Percentiles rank a stretch among this genome's conserved stretches.
Evolutionary conservation across 2,113 vertebrate genomes (phyloP).

Genomic region (Nothocercus julius): DNA sequence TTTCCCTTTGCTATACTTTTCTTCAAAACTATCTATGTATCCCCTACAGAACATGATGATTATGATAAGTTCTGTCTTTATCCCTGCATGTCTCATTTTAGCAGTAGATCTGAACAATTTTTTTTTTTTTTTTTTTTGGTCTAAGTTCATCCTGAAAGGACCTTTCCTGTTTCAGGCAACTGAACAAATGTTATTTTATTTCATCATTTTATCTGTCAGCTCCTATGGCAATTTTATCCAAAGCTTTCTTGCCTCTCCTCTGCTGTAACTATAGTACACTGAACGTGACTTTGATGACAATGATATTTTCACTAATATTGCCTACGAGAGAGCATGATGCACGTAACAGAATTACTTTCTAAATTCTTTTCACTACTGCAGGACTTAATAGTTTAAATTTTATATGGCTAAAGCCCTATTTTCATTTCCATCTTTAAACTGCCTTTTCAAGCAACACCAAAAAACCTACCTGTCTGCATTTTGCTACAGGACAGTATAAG

Average conservation of each 20-base stretch:
- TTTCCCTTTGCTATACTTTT: background rate
- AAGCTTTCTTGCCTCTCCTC: background rate
- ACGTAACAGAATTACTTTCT: background rate
- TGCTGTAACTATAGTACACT: background rate
- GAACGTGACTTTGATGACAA: conserved; percentile 15
- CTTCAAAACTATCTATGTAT: background rate
- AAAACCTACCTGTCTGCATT: background rate
- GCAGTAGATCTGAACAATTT: background rate
- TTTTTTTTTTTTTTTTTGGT: background rate
- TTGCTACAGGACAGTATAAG: background rate
- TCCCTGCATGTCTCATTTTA: background rate
- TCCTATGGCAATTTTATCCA: background rate
- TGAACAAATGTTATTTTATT: conserved; percentile 32
- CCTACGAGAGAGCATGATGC: background rate
- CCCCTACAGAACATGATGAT: background rate
- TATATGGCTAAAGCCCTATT: background rate
- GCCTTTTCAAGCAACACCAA: background rate
- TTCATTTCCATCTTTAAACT: background rate
- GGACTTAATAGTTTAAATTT: background rate
- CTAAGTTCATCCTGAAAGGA: background rate
- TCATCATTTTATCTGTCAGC: background rate
- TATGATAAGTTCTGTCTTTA: background rate
- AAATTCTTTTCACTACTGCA: background rate
- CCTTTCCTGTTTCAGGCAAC: conserved; percentile 1
- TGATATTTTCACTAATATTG: background rate